Evolutionary conservation across 2,888 invertebrate genomes (phyloP).

Genomic region (Phortica magna): DNA sequence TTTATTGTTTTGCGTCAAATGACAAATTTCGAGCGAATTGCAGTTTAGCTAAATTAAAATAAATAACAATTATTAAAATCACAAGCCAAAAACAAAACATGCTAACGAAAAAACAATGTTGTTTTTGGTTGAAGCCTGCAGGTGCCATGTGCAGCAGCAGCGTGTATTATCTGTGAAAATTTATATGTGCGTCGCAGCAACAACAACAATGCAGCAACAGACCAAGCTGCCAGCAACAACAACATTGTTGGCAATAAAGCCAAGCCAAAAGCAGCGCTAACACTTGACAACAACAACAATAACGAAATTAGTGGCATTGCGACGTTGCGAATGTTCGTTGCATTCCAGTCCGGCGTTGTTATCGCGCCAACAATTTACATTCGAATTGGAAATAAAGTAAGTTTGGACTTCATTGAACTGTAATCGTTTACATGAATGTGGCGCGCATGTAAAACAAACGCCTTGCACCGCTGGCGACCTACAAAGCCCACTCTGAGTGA

Average conservation of each 20-base stretch:
- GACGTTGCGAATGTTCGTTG: conserved; percentile 44
- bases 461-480: not conserved
- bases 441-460: not conserved
- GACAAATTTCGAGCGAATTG: conserved; percentile 58
- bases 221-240: conserved; percentile 22
- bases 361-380: conserved; percentile 52
- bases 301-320: conserved; percentile 26
- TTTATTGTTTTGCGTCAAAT: conserved; percentile 32
- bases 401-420: conserved; percentile 56
- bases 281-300: conserved; percentile 19
- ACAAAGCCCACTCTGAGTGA: not conserved
- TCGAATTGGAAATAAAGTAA: conserved; percentile 58
- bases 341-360: conserved; percentile 12
- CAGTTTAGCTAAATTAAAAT: conserved; percentile 48
- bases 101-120: not conserved
- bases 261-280: conserved; percentile 1
- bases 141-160: not conserved
- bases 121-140: not conserved
- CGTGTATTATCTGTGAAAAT: not conserved
- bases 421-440: conserved; percentile 51
- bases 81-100: conserved; percentile 48
- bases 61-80: conserved; percentile 58
- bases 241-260: not conserved
- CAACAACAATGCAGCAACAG: conserved; percentile 8
- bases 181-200: not conserved